Evolutionary conservation across 2,797 vertebrate genomes (phyloP).

Genomic region (Macropus fuliginosus): DNA sequence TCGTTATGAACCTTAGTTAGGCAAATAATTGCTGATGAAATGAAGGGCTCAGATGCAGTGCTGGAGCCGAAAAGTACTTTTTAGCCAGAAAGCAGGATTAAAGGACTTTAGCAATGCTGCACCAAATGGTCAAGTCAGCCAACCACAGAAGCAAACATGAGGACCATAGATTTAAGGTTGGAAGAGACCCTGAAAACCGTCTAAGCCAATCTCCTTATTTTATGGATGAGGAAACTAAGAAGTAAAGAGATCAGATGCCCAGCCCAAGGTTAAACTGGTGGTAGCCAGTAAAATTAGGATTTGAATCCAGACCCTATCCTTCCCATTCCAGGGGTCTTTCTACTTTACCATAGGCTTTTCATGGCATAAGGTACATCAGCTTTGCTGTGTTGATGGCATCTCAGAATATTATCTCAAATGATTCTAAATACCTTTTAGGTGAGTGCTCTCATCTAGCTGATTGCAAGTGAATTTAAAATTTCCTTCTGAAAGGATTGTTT

Average conservation of each 20-base stretch:
- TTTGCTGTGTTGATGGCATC: not conserved
- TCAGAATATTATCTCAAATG: not conserved
- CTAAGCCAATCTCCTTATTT: not conserved
- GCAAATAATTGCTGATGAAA: not conserved
- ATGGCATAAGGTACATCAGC: not conserved
- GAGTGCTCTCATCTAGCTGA: not conserved
- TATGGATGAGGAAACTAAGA: not conserved
- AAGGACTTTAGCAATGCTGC: not conserved
- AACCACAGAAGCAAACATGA: not conserved
- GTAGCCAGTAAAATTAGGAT: not conserved
- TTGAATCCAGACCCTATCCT: not conserved
- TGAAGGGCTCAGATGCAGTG: not conserved
- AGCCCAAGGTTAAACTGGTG: not conserved
- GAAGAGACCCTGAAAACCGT: not conserved
- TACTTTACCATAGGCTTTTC: not conserved
- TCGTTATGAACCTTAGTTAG: not conserved
- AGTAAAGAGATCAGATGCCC: not conserved
- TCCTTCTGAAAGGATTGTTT: not conserved
- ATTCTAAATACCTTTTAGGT: not conserved
- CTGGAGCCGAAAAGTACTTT: not conserved
- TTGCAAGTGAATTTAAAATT: not conserved
- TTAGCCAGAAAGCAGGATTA: slow-evolving; percentile 8
- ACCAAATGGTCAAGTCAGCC: not conserved
- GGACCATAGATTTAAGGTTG: not conserved
- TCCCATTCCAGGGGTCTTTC: not conserved